These are phyloP conservation scores for Phymorhynchus buccinoides DNA, from an alignment of 1,140 invertebrate genomes.

Conservation along the genomic window DNA sequence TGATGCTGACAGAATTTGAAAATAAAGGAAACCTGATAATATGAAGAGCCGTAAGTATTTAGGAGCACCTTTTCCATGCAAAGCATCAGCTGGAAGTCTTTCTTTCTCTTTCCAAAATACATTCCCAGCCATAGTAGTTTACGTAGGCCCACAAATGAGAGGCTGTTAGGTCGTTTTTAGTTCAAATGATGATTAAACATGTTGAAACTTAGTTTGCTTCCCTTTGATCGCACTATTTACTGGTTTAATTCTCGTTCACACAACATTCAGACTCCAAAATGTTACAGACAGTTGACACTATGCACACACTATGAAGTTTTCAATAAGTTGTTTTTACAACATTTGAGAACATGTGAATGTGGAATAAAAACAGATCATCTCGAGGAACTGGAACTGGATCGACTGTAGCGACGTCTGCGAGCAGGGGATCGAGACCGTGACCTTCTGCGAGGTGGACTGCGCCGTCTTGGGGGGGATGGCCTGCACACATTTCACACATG, in stretches of 20 bases:
- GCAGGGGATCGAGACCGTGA: slow-evolving; percentile 78
- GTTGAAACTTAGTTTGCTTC: too few relatives aligned
- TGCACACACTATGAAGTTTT: neutral
- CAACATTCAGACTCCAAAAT: neutral
- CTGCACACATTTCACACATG: slow-evolving; percentile 21
- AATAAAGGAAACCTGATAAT: too few relatives aligned
- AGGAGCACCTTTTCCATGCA: too few relatives aligned
- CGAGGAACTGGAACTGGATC: slow-evolving; percentile 77
- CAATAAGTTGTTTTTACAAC: neutral
- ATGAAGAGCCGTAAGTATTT: too few relatives aligned
- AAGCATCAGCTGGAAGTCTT: too few relatives aligned
- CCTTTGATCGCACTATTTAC: too few relatives aligned
- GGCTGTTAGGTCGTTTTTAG: too few relatives aligned
- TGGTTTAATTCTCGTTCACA: neutral
- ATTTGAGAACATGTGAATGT: neutral
- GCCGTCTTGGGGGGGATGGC: slow-evolving; percentile 76
- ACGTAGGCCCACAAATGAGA: too few relatives aligned
- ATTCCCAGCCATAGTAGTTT: too few relatives aligned
- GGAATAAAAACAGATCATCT: slow-evolving; percentile 40
- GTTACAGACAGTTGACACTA: neutral
- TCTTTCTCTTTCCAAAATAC: too few relatives aligned
- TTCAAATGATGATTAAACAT: too few relatives aligned
- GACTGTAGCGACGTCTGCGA: slow-evolving; percentile 83
- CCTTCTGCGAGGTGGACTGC: slow-evolving; percentile 77
- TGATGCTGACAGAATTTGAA: too few relatives aligned